phyloP scores from a whole-genome alignment of 2,888 invertebrate species.

The Seladonia tumulorum region DNA sequence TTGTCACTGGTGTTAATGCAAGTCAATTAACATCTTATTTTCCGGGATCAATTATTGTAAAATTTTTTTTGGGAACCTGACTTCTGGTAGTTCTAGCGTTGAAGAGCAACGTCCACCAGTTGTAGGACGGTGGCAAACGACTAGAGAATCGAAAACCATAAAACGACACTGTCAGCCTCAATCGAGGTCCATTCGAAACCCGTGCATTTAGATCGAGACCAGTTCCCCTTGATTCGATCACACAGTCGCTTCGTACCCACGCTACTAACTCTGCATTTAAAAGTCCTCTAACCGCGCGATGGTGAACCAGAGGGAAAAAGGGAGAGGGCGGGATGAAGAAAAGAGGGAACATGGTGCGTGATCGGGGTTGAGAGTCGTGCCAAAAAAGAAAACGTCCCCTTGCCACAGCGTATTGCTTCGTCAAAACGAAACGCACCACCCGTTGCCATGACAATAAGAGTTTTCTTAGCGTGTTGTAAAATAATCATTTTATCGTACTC shows the following conservation, averaged over 20 bases:
- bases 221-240: slow-evolving; percentile 30
- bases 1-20: no score
- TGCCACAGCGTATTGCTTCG: slow-evolving; percentile 68
- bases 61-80: no score
- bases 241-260: slow-evolving; percentile 39
- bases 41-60: no score
- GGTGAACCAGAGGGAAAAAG: background rate
- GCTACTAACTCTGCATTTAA: slow-evolving; percentile 67
- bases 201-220: slow-evolving; percentile 61
- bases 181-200: slow-evolving; percentile 39
- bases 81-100: no score
- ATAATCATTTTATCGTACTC: slow-evolving; percentile 78
- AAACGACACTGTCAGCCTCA: slow-evolving; percentile 1
- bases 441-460: slow-evolving; percentile 83
- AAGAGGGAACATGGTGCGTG: slow-evolving; percentile 60
- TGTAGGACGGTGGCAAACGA: background rate
- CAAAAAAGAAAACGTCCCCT: slow-evolving; percentile 61
- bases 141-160: background rate
- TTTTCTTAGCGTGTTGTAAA: slow-evolving; percentile 78
- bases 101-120: no score
- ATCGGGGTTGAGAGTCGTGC: slow-evolving; percentile 60
- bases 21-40: no score
- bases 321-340: background rate
- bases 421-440: slow-evolving; percentile 71
- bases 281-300: slow-evolving; percentile 42